Base-by-base conservation (phyloP, 2,888 invertebrate species). In the Bedellia somnulentella region DNA sequence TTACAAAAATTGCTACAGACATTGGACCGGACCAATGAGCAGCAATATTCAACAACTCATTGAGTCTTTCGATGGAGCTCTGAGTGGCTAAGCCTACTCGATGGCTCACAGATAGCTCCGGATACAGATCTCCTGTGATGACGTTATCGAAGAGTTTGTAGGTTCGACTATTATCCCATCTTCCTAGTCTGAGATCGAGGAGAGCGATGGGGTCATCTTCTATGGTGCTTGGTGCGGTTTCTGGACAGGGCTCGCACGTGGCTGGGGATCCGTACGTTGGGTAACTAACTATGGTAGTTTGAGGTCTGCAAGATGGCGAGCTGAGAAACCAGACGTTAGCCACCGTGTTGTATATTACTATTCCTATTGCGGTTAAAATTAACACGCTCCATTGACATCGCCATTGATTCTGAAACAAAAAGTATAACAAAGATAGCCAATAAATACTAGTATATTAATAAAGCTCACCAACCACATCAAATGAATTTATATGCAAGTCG, bases 11-110 rank as follows among this genome's bases (percentile, higher is more conserved):
- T 0, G 92, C 89, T 0, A 87, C 80, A 0, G 93, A 93, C 44
- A 94, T 87, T 0, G 92, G 88, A 0, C 92, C 93, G 5, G 81
- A 79, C 93, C 93, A 93, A 45, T 90, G 86, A 27, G 85, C 81
- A 0, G 88, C 86, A 22, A 91, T 88, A 42, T 86, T 83, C 0
- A 89, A 80, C 11, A 93, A 54, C 23, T 91, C 89, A 39, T 83
- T 80, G 5, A 94, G 60, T 36, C 90, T 81, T 46, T 93, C 93
- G 29, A 93, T 76, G 0, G 93, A 93, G 43, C 87, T 86, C 56
- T 93, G 92, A 0, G 92, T 92, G 0, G 93, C 92, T 34, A 93
- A 59, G 43, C 89, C 89, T 9, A 88, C 85, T 11, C 66, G 64
- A 33, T 78, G 79, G 9, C 62, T 57, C n/a, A 75, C 56, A 9